Evolutionary conservation across 2,113 vertebrate genomes (phyloP).

Genomic region (Ramphastos sulfuratus): DNA sequence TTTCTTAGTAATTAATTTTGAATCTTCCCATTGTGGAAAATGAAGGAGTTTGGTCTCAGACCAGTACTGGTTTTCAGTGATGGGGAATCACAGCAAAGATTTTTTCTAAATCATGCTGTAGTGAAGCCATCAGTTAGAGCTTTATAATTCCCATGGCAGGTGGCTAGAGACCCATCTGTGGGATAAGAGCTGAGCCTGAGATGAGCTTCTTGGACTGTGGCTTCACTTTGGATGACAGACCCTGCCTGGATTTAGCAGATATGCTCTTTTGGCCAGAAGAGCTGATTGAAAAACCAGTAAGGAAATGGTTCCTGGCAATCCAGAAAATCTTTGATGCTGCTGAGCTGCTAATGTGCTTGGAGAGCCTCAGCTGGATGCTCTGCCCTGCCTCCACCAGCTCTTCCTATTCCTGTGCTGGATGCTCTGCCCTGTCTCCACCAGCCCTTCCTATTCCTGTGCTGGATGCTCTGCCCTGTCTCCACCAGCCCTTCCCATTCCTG

Average conservation of each 20-base stretch:
- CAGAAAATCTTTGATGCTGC: background rate
- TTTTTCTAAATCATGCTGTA: background rate
- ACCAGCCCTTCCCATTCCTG: no score
- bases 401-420: no score
- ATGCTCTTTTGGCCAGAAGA: background rate
- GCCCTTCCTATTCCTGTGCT: no score
- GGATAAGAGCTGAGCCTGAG: background rate
- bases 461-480: no score
- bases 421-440: no score
- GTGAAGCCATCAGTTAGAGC: background rate
- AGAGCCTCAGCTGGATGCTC: background rate
- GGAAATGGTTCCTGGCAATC: background rate
- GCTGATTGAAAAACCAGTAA: background rate
- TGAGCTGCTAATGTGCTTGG: background rate
- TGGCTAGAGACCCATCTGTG: accelerated
- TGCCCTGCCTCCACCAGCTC: background rate
- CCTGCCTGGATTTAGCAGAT: background rate
- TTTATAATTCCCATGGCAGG: background rate
- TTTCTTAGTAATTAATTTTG: background rate
- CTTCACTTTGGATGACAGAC: background rate
- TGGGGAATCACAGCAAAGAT: background rate
- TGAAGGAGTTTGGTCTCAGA: background rate
- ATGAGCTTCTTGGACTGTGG: background rate
- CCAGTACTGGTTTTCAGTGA: background rate
- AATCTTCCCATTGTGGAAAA: background rate